phyloP scores from a whole-genome alignment of 2,113 vertebrate genomes.

The Anguilla rostrata region DNA sequence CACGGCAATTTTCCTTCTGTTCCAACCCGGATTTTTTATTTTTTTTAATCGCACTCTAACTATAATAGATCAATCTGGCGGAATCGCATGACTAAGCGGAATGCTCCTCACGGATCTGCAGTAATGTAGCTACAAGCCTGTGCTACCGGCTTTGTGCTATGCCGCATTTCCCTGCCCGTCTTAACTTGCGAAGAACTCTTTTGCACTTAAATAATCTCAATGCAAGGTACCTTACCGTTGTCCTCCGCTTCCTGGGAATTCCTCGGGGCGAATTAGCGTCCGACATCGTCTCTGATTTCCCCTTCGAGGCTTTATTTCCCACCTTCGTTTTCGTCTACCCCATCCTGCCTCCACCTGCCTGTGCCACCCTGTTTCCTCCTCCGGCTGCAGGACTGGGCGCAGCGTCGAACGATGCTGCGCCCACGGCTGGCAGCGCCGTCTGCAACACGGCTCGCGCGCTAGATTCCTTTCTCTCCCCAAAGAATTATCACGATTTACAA shows the following conservation, averaged over 20 bases:
- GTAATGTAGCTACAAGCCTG: slow-evolving; percentile 35
- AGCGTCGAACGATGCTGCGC: slow-evolving; percentile 45
- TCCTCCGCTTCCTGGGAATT: slow-evolving; percentile 72
- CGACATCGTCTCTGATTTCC: slow-evolving; percentile 67
- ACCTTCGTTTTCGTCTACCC: slow-evolving; percentile 34
- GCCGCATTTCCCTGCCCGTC: slow-evolving; percentile 64
- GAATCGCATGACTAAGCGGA: slow-evolving; percentile 60
- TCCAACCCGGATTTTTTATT: slow-evolving; percentile 1
- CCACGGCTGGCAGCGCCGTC: slow-evolving; percentile 45
- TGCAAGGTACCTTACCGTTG: slow-evolving; percentile 77
- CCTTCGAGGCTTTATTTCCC: slow-evolving; percentile 62
- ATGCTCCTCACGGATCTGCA: slow-evolving; percentile 47
- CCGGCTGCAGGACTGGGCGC: slow-evolving; percentile 40
- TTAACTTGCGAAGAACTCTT: slow-evolving; percentile 69
- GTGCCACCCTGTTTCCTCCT: slow-evolving; percentile 38
- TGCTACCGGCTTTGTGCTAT: slow-evolving; percentile 26
- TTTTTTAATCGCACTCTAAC: neutral
- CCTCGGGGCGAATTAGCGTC: slow-evolving; percentile 70
- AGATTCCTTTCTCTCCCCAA: neutral
- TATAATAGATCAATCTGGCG: slow-evolving; percentile 4
- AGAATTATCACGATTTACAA: slow-evolving; percentile 14
- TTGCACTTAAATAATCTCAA: slow-evolving; percentile 36
- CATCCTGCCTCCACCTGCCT: slow-evolving; percentile 19
- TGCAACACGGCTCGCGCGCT: slow-evolving; percentile 51
- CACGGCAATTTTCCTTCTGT: neutral